Evolutionary conservation across 2,888 invertebrate genomes (phyloP).

Genomic region (Sarcophaga caerulescens): DNA sequence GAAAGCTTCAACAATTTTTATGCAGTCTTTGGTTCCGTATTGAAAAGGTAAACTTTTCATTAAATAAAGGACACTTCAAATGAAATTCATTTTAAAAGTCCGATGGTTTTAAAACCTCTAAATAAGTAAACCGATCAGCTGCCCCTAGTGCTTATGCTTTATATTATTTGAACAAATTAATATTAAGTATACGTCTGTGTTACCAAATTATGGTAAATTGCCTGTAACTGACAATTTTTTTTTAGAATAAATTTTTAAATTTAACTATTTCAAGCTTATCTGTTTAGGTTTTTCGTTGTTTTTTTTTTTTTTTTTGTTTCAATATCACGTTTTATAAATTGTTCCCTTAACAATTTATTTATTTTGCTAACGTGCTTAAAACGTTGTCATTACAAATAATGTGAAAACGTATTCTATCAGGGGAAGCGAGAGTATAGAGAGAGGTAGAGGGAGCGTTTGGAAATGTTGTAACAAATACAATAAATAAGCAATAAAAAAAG

Average conservation of each 20-base stretch:
- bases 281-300: background rate
- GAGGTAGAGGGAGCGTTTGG: too few relatives aligned
- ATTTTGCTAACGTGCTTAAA: background rate
- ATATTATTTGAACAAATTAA: background rate
- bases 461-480: background rate
- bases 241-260: background rate
- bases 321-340: background rate
- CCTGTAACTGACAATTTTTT: background rate
- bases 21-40: too few relatives aligned
- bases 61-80: too few relatives aligned
- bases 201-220: background rate
- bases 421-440: too few relatives aligned
- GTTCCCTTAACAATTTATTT: background rate
- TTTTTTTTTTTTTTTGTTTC: too few relatives aligned
- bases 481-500: constrained; percentile 20
- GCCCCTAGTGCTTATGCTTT: background rate
- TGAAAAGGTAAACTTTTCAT: too few relatives aligned
- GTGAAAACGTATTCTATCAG: background rate
- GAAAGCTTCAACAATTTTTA: too few relatives aligned
- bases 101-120: too few relatives aligned
- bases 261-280: background rate
- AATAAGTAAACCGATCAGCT: too few relatives aligned
- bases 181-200: background rate
- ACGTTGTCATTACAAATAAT: background rate
- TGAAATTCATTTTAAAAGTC: too few relatives aligned